Evolutionary conservation across 30 jellyfish, hydroid and myxozoan species (phyloP).

Genomic region (Sanderia malayensis): DNA sequence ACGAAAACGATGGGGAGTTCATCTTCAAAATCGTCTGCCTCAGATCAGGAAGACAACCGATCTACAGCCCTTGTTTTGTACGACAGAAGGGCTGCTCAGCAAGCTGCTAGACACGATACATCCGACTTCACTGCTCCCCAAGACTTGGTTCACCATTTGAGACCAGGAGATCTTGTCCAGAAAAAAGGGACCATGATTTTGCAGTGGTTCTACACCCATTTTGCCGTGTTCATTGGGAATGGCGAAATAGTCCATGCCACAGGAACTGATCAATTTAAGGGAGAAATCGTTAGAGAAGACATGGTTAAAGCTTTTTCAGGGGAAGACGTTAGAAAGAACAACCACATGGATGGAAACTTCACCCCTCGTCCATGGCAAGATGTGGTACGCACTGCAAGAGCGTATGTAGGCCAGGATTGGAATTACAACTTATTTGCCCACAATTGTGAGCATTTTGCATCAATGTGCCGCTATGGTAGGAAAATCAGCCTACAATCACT

Average conservation of each 20-base stretch:
- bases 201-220: conserved; percentile 6
- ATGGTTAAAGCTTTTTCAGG: conserved; percentile 1
- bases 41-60: background rate
- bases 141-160: background rate
- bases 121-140: conserved; percentile 3
- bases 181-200: background rate
- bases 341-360: conserved; percentile 2
- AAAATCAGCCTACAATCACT: conserved; percentile 4
- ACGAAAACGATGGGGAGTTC: conserved; percentile 14
- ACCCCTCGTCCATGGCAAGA: background rate
- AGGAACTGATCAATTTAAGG: background rate
- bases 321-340: background rate
- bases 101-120: background rate
- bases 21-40: conserved; percentile 3
- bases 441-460: conserved; percentile 18
- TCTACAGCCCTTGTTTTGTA: conserved; percentile 2
- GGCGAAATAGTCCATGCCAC: conserved; percentile 2
- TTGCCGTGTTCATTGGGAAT: conserved; percentile 1
- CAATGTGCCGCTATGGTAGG: conserved; percentile 11
- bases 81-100: background rate
- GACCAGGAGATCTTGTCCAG: conserved; percentile 5
- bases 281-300: background rate
- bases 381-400: background rate
- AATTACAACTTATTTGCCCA: background rate
- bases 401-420: background rate